Evolutionary conservation across 2,113 vertebrate genomes (phyloP), one percentile per base, ranked within the genome.

Genomic region (Cercopithecus mona): DNA sequence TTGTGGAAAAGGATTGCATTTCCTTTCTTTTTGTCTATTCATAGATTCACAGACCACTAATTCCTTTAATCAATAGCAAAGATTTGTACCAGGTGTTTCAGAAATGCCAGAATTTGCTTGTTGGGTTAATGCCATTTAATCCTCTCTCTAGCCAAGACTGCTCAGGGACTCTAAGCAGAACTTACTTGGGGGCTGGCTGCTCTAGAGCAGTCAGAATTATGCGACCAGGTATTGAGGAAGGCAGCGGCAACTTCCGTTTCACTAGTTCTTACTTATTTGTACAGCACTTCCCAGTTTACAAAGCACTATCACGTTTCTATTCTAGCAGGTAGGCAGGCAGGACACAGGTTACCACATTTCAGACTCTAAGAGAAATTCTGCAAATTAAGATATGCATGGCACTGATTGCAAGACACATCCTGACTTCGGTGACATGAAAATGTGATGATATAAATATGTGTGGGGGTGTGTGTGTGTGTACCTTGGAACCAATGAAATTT

Each of bases 41-140:
- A 70, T 85, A 96, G 89, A 90, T 94, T 96, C 93, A 68, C 70
- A 97, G 93, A 95, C 83, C 87, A 90, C 83, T 97, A 97, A 98
- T 97, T 97, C 98, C 89, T 97, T 97, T 98, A 94, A 98, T 97
- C 97, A 98, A 97, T 97, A 96, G 96, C 1, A 22, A 89, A 97
- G 96, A 93, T 97, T 96, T 97, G 95, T 81, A 76, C 96, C 96
- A 96, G 96, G 98, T 97, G 96, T 90, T 78, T 93, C 87, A 70
- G 86, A 76, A 80, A 96, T 96, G 85, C 86, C 50, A 52, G 57
- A 30, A 55, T 95, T 95, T 91, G 66, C 87, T 94, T 95, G 92
- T 57, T 0, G 13, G 79, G 86, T 92, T 97, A 98, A 97, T 93
- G 32, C 61, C 64, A 48, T 61, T 93, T 97, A 97, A 97, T 97